Percentiles rank a stretch among this genome's conserved stretches.
These are phyloP conservation scores for Desoria tigrina DNA, from an alignment of 2,888 invertebrate species.

Conservation along the genomic window DNA sequence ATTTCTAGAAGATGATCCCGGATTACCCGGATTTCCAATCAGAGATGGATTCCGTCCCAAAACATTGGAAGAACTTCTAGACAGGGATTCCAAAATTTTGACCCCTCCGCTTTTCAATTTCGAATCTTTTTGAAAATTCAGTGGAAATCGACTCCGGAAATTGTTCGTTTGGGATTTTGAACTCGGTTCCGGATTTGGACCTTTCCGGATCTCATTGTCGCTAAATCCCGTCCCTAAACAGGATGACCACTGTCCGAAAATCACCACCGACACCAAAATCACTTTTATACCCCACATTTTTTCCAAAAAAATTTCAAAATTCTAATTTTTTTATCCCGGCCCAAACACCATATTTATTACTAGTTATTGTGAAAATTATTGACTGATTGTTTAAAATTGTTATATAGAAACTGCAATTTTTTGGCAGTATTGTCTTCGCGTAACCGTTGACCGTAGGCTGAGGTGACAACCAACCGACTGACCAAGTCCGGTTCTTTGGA, in stretches of 20 bases:
- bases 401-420: background rate
- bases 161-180: background rate
- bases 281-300: no score
- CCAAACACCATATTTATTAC: background rate
- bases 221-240: background rate
- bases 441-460: background rate
- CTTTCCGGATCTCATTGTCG: background rate
- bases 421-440: background rate
- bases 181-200: conserved; percentile 1
- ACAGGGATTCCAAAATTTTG: conserved; percentile 1
- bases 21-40: background rate
- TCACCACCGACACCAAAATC: no score
- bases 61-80: background rate
- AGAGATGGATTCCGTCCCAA: background rate
- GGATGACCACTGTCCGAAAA: no score
- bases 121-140: background rate
- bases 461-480: conserved; percentile 17
- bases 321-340: background rate
- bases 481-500: conserved; percentile 41
- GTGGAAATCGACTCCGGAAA: background rate
- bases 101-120: background rate
- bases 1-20: no score
- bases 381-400: background rate
- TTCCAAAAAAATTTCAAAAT: no score
- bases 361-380: background rate